Percentiles rank a stretch among this genome's conserved stretches.
Evolutionary conservation across 2,797 vertebrate species (phyloP).

Genomic region (Scleropages formosus): DNA sequence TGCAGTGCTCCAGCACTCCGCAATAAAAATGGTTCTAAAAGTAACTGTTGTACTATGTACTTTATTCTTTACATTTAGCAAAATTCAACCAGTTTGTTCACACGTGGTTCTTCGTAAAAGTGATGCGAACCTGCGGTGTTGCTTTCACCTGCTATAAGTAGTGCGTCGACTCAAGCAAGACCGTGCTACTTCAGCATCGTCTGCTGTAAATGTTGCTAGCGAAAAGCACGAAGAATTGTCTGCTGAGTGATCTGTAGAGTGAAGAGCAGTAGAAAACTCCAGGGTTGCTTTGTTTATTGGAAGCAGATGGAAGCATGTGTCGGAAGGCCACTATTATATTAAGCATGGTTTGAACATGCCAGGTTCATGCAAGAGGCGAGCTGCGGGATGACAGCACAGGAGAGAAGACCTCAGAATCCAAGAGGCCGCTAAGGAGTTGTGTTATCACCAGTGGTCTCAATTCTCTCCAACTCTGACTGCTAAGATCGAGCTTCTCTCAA

Average conservation of each 20-base stretch:
- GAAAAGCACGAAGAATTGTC: not conserved
- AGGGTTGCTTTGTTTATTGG: slow-evolving; percentile 68
- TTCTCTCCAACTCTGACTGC: slow-evolving; percentile 49
- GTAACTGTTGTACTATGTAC: slow-evolving; percentile 36
- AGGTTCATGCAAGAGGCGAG: slow-evolving; percentile 66
- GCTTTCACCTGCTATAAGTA: not conserved
- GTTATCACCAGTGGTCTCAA: slow-evolving; percentile 44
- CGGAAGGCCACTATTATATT: slow-evolving; percentile 71
- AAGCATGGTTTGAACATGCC: slow-evolving; percentile 68
- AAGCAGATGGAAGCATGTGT: slow-evolving; percentile 69
- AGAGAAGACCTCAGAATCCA: not conserved
- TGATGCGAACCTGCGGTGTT: not conserved
- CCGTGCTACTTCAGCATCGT: not conserved
- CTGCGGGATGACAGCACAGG: slow-evolving; percentile 57
- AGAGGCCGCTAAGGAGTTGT: not conserved
- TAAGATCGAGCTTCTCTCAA: slow-evolving; percentile 50
- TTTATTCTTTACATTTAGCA: slow-evolving; percentile 23
- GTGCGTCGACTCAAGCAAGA: not conserved
- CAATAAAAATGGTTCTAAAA: slow-evolving; percentile 23
- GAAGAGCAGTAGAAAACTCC: slow-evolving; percentile 65
- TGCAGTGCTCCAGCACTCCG: slow-evolving; percentile 20
- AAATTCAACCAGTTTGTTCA: slow-evolving; percentile 33
- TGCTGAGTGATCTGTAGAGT: slow-evolving; percentile 30
- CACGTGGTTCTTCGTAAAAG: slow-evolving; percentile 32
- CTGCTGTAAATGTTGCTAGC: not conserved